These are phyloP conservation scores for Noturus placidus DNA, from an alignment of 2,113 vertebrate genomes.

Conservation along the genomic window DNA sequence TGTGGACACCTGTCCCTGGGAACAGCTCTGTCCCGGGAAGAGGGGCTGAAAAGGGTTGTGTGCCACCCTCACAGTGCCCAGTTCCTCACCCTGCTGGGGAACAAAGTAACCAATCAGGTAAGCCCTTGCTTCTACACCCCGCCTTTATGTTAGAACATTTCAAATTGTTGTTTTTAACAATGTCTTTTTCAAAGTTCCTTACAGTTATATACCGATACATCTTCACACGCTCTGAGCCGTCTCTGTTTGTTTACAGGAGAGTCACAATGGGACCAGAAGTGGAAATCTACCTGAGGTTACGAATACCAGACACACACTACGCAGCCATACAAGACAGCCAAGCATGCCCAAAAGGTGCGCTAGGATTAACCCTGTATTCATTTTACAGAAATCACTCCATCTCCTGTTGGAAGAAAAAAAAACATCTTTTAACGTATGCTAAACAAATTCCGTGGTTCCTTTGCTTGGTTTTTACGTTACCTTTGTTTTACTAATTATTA, in stretches of 20 bases:
- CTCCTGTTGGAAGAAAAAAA: neutral
- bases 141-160: neutral
- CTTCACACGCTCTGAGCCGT: neutral
- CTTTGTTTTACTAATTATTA: neutral
- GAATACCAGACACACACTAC: slow-evolving; percentile 24
- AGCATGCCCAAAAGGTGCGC: slow-evolving; percentile 50
- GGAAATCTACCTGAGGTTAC: neutral
- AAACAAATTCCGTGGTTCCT: neutral
- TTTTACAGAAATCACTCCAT: neutral
- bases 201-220: neutral
- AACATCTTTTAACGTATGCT: neutral
- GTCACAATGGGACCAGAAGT: neutral
- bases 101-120: slow-evolving; percentile 25
- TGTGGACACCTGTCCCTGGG: slow-evolving; percentile 18
- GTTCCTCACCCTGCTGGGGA: slow-evolving; percentile 67
- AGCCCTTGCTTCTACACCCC: neutral
- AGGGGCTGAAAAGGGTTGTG: slow-evolving; percentile 64
- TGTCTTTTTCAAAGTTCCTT: neutral
- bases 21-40: slow-evolving; percentile 61
- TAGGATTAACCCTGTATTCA: neutral
- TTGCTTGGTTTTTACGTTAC: neutral
- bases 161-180: neutral
- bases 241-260: slow-evolving; percentile 42
- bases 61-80: slow-evolving; percentile 60
- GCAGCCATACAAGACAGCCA: slow-evolving; percentile 32